Percentiles rank a stretch among this genome's conserved stretches.
Evolutionary conservation across 2,797 vertebrate species (phyloP).

Genomic region (Columba guinea): DNA sequence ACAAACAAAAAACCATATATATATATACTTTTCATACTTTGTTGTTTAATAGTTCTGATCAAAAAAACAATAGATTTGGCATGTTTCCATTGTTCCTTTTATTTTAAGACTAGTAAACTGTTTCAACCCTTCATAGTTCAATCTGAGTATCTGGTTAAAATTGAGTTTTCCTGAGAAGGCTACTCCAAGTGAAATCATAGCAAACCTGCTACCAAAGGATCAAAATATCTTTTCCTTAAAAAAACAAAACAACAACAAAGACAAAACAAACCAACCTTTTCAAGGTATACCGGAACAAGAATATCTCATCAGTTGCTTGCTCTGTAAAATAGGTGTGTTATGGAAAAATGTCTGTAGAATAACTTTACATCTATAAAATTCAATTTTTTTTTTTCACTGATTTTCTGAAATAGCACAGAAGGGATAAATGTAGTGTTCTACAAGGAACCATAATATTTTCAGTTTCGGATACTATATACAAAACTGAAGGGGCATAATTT

Average conservation of each 20-base stretch:
- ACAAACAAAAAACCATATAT: neutral
- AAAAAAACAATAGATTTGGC: neutral
- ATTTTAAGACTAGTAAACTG: neutral
- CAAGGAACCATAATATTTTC: neutral
- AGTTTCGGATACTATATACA: neutral
- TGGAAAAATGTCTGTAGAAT: neutral
- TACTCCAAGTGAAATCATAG: neutral
- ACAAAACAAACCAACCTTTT: neutral
- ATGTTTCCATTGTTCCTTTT: neutral
- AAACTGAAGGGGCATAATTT: neutral
- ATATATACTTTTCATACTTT: neutral
- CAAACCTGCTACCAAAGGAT: neutral
- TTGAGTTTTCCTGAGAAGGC: neutral
- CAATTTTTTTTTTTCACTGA: neutral
- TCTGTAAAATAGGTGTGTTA: neutral
- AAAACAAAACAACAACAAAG: neutral
- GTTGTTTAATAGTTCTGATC: neutral
- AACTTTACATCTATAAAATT: neutral
- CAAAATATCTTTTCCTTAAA: neutral
- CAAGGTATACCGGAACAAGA: neutral
- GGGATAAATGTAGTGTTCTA: neutral
- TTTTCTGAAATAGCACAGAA: neutral
- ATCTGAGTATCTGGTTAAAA: neutral
- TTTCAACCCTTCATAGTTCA: neutral
- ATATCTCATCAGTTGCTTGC: neutral